Conservation (phyloP, 2,797 vertebrate species). For the Nannoperca obscura region DNA sequence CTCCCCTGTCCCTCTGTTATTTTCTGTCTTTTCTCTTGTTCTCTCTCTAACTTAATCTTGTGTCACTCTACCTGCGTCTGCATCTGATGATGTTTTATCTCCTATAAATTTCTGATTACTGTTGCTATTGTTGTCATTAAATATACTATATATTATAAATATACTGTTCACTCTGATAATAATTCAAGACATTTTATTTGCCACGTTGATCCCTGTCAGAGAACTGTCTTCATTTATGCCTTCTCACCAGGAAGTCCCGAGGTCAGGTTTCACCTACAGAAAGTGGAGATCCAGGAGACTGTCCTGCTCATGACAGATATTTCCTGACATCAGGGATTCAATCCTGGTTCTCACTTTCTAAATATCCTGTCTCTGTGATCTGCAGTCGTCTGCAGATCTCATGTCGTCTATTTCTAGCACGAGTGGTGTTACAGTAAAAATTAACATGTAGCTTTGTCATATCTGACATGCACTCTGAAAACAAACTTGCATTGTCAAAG, state of each 20-base stretch:
- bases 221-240: background rate
- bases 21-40: slow-evolving; percentile 25
- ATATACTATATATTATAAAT: background rate
- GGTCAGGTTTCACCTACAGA: slow-evolving; percentile 14
- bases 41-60: slow-evolving; percentile 5
- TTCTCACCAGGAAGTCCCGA: background rate
- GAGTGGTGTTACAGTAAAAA: background rate
- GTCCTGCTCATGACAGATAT: background rate
- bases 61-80: background rate
- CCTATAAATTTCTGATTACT: background rate
- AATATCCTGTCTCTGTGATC: background rate
- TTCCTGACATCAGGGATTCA: background rate
- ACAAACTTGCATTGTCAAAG: background rate
- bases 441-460: background rate
- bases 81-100: slow-evolving; percentile 19
- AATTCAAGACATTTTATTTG: background rate
- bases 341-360: background rate
- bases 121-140: background rate
- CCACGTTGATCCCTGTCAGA: background rate
- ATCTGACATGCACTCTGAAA: background rate
- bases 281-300: background rate
- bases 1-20: slow-evolving; percentile 43
- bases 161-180: background rate
- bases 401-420: background rate
- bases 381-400: background rate